Evolutionary conservation across 1,140 invertebrate genomes (phyloP).

Genomic region (Ostrea edulis): DNA sequence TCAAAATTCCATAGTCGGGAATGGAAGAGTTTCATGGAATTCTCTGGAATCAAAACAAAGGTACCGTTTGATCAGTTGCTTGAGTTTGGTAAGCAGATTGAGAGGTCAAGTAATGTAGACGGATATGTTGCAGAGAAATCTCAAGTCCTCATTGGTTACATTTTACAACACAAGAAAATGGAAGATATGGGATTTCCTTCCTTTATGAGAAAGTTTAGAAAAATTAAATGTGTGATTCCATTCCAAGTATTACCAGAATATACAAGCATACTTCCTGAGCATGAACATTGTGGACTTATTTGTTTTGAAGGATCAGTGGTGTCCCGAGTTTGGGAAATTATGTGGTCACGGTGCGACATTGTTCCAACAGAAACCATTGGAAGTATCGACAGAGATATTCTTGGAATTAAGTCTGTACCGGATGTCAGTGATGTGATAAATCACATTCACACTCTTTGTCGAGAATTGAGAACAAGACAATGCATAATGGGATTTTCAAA

Average conservation of each 20-base stretch:
- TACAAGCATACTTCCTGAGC: background rate
- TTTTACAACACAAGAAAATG: background rate
- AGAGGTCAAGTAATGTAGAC: background rate
- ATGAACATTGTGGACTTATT: background rate
- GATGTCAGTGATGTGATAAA: background rate
- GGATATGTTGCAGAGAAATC: background rate
- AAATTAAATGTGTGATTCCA: background rate
- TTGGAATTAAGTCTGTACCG: background rate
- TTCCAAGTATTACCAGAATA: background rate
- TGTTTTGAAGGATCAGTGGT: slow-evolving; percentile 15
- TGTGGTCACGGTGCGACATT: background rate
- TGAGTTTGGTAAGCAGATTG: background rate
- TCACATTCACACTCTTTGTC: background rate
- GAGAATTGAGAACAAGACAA: background rate
- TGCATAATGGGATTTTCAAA: background rate
- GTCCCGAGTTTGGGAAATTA: background rate
- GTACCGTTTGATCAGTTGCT: background rate
- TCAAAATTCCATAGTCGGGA: background rate
- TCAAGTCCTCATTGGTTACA: background rate
- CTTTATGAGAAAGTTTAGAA: background rate
- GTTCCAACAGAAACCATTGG: background rate
- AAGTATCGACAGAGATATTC: background rate
- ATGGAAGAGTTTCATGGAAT: background rate
- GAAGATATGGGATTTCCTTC: background rate
- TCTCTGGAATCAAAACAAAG: background rate